Percentiles rank a stretch among this genome's conserved stretches.
phyloP scores from a whole-genome alignment of 2,888 invertebrate genomes.

The Melanotus villosus region DNA sequence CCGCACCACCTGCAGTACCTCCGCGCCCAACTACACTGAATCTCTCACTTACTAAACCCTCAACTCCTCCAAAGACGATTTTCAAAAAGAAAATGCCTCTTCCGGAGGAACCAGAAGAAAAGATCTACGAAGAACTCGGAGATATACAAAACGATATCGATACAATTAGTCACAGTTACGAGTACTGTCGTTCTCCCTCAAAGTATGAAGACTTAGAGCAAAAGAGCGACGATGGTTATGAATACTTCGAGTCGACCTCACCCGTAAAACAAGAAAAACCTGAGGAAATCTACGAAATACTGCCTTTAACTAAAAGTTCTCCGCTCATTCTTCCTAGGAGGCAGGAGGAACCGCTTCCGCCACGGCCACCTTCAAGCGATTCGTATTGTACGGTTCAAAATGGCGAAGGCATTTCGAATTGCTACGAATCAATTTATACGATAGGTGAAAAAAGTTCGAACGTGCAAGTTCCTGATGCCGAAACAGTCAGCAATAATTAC shows the following conservation, averaged over 20 bases:
- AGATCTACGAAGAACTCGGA: constrained; percentile 58
- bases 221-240: constrained; percentile 71
- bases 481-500: constrained; percentile 46
- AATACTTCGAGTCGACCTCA: constrained; percentile 67
- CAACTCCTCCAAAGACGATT: constrained; percentile 45
- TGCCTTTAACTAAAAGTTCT: constrained; percentile 60
- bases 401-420: constrained; percentile 71
- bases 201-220: constrained; percentile 50
- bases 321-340: constrained; percentile 59
- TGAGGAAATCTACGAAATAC: constrained; percentile 72
- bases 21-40: constrained; percentile 38
- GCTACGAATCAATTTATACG: constrained; percentile 72
- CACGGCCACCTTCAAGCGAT: constrained; percentile 70
- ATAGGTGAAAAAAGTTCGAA: constrained; percentile 46
- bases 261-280: constrained; percentile 65
- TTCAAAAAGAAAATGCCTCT: constrained; percentile 52
- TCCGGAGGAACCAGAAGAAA: constrained; percentile 47
- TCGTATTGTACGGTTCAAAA: constrained; percentile 77
- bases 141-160: constrained; percentile 22
- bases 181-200: constrained; percentile 41
- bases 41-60: constrained; percentile 26
- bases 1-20: constrained; percentile 34
- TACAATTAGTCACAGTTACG: constrained; percentile 43
- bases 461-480: constrained; percentile 33
- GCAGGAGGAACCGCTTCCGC: constrained; percentile 70